A percentile compares a stretch with the other conserved stretches of the same genome.
Evolutionary conservation across 2,888 invertebrate species (phyloP).

Genomic region (Tetrapedia diversipes): DNA sequence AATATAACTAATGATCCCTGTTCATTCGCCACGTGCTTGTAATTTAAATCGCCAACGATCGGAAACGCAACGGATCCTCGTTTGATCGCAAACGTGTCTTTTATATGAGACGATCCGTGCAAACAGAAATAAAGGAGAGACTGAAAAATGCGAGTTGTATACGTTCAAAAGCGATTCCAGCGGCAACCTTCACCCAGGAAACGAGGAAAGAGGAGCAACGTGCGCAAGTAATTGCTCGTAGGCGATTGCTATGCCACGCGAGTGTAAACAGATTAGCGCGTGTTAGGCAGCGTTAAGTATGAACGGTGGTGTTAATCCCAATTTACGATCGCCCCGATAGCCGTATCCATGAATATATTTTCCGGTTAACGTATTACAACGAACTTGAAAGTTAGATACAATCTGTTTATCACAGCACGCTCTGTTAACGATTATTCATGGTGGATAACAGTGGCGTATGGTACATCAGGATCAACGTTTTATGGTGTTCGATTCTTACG

Average conservation of each 20-base stretch:
- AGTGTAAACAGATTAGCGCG: slow-evolving; percentile 51
- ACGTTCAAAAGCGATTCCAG: slow-evolving; percentile 3
- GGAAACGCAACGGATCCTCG: slow-evolving; percentile 4
- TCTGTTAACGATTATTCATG: neutral
- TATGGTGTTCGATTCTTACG: slow-evolving; percentile 3
- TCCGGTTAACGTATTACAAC: slow-evolving; percentile 2
- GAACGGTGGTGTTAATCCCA: slow-evolving; percentile 46
- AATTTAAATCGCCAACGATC: slow-evolving; percentile 22
- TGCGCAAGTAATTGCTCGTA: slow-evolving; percentile 40
- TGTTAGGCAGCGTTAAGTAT: slow-evolving; percentile 48
- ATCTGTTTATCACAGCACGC: neutral
- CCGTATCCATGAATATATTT: slow-evolving; percentile 25
- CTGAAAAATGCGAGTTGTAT: neutral
- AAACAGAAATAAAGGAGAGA: too few species aligned
- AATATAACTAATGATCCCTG: slow-evolving; percentile 13
- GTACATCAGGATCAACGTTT: slow-evolving; percentile 33
- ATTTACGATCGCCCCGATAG: slow-evolving; percentile 57
- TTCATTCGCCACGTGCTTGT: slow-evolving; percentile 11
- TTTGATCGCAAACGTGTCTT: neutral
- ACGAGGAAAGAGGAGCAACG: slow-evolving; percentile 12
- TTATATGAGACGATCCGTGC: too few species aligned
- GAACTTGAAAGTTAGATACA: neutral
- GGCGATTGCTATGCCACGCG: slow-evolving; percentile 47
- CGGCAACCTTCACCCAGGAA: slow-evolving; percentile 48
- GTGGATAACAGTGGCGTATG: neutral